Evolutionary conservation across 2,113 vertebrate genomes (phyloP).

Genomic region (Callipepla californica): DNA sequence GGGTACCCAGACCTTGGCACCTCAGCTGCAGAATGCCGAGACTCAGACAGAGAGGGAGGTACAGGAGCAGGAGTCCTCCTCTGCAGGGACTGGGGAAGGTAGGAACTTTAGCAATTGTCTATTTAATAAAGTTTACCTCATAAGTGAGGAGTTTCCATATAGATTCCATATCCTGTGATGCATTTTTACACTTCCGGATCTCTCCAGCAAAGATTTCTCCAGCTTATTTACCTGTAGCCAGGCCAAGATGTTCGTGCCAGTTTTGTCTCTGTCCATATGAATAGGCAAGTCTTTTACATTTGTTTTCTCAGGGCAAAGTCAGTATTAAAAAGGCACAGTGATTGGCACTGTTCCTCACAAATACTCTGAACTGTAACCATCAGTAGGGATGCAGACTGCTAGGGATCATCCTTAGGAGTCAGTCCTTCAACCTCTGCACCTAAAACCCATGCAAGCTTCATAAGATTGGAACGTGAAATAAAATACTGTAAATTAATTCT

Average conservation of each 20-base stretch:
- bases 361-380: not conserved
- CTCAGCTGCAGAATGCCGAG: conserved; percentile 95
- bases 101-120: conserved; percentile 16
- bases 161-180: not conserved
- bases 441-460: not conserved
- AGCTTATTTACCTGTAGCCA: not conserved
- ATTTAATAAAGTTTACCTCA: not conserved
- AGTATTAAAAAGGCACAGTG: not conserved
- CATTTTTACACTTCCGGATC: not conserved
- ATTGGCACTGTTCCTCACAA: not conserved
- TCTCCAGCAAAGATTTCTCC: not conserved
- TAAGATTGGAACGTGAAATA: not conserved
- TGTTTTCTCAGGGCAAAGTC: not conserved
- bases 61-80: conserved; percentile 80
- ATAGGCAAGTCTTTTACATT: not conserved
- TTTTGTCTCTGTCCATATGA: not conserved
- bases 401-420: not conserved
- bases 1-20: conserved; percentile 94
- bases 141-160: not conserved
- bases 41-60: conserved; percentile 95
- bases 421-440: not conserved
- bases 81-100: conserved; percentile 80
- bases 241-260: not conserved
- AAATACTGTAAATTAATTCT: not conserved
- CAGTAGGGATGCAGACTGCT: not conserved